These are phyloP conservation scores for Agrochola circellaris DNA, from an alignment of 2,888 invertebrate species.

Conservation along the genomic window DNA sequence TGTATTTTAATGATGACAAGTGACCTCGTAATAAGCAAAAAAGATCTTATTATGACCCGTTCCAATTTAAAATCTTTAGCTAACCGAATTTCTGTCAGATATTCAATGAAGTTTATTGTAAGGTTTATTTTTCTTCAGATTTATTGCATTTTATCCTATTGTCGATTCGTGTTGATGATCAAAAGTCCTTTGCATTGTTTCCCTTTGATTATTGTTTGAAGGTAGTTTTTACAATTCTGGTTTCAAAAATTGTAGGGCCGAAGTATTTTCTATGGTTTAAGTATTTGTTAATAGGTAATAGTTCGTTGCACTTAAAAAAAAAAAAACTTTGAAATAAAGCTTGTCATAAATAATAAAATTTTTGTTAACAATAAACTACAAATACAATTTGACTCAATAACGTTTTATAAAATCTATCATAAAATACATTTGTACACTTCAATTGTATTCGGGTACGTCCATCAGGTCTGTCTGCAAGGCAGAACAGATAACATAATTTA, in stretches of 20 bases:
- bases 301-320: not conserved
- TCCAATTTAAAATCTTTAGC: not conserved
- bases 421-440: no score
- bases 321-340: not conserved
- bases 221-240: not conserved
- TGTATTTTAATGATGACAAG: conserved; percentile 47
- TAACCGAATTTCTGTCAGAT: not conserved
- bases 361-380: not conserved
- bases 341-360: not conserved
- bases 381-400: not conserved
- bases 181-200: not conserved
- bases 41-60: not conserved
- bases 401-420: not conserved
- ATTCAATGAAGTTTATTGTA: not conserved
- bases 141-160: conserved; percentile 39
- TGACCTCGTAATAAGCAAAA: conserved; percentile 39
- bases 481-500: not conserved
- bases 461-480: not conserved
- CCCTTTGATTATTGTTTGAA: not conserved
- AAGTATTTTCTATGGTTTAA: not conserved
- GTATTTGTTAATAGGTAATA: conserved; percentile 15
- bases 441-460: not conserved
- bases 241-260: not conserved
- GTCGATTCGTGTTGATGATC: not conserved
- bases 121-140: conserved; percentile 3